Conservation (phyloP, 2,797 vertebrate species). For the Rhabdophis nuchalis region DNA sequence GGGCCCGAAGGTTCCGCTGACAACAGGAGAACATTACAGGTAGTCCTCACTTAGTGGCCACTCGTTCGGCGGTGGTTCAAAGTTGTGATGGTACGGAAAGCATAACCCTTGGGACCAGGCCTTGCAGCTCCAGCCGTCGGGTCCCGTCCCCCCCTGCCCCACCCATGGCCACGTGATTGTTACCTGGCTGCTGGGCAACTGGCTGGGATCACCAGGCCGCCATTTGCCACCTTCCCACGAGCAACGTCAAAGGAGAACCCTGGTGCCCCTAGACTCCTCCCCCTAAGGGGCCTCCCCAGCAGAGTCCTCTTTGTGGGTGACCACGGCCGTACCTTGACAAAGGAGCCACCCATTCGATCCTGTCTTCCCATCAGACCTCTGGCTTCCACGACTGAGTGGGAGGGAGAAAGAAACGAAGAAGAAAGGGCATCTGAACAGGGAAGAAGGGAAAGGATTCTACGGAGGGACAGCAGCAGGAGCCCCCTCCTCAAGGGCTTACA, state of each 20-base stretch:
- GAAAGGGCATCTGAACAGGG: background rate
- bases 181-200: background rate
- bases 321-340: slow-evolving; percentile 78
- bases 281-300: background rate
- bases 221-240: background rate
- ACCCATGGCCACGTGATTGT: background rate
- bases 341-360: slow-evolving; percentile 72
- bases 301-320: background rate
- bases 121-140: background rate
- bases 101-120: background rate
- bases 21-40: background rate
- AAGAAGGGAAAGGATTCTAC: background rate
- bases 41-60: background rate
- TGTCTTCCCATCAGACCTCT: slow-evolving; percentile 71
- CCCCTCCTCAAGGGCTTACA: background rate
- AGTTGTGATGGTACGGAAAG: background rate
- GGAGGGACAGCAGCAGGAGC: background rate
- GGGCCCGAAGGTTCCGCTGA: background rate
- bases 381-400: slow-evolving; percentile 83
- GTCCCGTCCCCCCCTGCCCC: too few species aligned
- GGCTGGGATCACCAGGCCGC: background rate
- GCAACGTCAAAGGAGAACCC: background rate
- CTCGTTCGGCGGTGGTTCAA: background rate
- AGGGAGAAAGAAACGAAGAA: background rate
- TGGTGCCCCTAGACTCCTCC: background rate